phyloP scores from a whole-genome alignment of 1,140 invertebrate genomes.

The Trachymyrmex septentrionalis region DNA sequence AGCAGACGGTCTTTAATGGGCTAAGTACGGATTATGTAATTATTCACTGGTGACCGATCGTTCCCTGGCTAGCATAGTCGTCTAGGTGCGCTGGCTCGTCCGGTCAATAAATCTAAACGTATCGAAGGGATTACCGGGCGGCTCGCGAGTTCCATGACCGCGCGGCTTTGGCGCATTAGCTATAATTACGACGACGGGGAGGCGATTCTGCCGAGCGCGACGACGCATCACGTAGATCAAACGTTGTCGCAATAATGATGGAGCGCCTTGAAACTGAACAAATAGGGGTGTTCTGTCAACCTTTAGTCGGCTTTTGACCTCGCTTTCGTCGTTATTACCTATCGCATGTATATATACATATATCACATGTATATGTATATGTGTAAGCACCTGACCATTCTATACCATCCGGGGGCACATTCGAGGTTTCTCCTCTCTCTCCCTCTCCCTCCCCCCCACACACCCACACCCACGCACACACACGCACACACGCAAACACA shows the following conservation, averaged over 20 bases:
- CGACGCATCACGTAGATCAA: constrained; percentile 71
- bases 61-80: neutral
- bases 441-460: too few species aligned
- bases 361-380: neutral
- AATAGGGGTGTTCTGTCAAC: constrained; percentile 30
- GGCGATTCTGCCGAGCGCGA: constrained; percentile 36
- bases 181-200: constrained; percentile 64
- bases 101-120: constrained; percentile 64
- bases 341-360: neutral
- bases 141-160: constrained; percentile 37
- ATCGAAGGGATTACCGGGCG: constrained; percentile 58
- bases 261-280: constrained; percentile 47
- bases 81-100: constrained; percentile 20
- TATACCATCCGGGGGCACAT: constrained; percentile 22
- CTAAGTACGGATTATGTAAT: constrained; percentile 24
- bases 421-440: neutral
- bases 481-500: too few species aligned
- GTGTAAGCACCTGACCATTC: neutral
- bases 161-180: constrained; percentile 47
- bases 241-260: constrained; percentile 70
- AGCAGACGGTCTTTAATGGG: neutral
- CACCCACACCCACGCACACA: too few species aligned
- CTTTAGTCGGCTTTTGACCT: constrained; percentile 72
- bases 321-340: constrained; percentile 65
- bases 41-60: constrained; percentile 34